Conservation (phyloP, 2,113 vertebrate genomes). For the Martes martes region DNA sequence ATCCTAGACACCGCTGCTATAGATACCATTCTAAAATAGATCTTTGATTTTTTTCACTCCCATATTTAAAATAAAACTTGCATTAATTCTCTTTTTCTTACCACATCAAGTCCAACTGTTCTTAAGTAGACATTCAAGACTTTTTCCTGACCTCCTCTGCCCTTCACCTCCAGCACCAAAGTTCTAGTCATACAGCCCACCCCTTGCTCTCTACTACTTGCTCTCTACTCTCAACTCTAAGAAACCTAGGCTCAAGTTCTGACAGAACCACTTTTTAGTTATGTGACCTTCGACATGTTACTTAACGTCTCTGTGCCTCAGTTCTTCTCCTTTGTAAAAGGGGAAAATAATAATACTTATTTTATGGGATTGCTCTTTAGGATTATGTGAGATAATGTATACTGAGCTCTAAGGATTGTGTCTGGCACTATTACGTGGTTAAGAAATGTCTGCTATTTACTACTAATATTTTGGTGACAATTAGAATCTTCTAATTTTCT, state of each 20-base stretch:
- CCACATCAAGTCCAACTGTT: neutral
- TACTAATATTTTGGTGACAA: neutral
- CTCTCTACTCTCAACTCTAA: constrained; percentile 11
- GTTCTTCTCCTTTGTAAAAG: constrained; percentile 17
- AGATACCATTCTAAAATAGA: neutral
- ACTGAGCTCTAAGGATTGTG: neutral
- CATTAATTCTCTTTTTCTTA: neutral
- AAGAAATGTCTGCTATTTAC: constrained; percentile 14
- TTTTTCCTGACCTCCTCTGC: neutral
- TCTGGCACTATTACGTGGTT: neutral
- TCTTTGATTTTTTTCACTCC: neutral
- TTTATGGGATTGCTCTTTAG: constrained; percentile 9
- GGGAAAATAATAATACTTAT: neutral
- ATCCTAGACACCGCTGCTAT: neutral
- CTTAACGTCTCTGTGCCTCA: neutral
- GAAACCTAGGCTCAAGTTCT: neutral
- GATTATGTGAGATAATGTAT: neutral
- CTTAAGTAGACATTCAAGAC: neutral
- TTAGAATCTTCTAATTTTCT: constrained; percentile 6
- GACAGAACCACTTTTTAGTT: neutral
- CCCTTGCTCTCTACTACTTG: neutral
- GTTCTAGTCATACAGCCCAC: neutral
- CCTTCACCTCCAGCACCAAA: neutral
- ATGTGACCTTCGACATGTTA: neutral
- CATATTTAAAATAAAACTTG: neutral